Conservation (phyloP, 2,888 invertebrate species). For the Ectemnius cavifrons region DNA sequence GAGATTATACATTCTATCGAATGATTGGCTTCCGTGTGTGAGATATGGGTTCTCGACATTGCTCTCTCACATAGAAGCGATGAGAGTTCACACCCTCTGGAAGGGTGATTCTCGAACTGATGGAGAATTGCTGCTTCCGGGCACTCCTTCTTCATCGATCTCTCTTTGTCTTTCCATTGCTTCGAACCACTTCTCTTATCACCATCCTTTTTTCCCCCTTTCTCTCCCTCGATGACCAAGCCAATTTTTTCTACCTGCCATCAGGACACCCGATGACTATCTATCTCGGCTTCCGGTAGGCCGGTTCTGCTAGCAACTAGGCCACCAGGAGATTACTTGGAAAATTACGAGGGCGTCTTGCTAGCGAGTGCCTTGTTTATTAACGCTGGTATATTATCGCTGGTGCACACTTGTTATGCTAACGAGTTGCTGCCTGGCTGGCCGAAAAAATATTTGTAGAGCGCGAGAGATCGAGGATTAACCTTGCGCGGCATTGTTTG, state of each 20-base stretch:
- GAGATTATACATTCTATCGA: too few species aligned
- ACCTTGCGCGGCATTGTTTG: not conserved
- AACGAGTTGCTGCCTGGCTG: too few species aligned
- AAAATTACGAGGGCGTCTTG: too few species aligned
- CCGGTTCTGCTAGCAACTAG: too few species aligned
- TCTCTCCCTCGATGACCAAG: conserved; percentile 1
- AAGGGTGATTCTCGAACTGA: conserved; percentile 18
- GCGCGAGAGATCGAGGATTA: not conserved
- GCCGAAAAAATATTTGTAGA: not conserved
- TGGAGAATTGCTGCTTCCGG: conserved; percentile 16
- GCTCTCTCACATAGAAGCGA: not conserved
- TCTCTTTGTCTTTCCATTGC: not conserved
- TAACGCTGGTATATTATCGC: too few species aligned
- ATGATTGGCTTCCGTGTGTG: too few species aligned
- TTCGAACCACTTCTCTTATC: conserved; percentile 19
- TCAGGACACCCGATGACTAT: conserved; percentile 23
- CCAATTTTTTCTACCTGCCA: conserved; percentile 24
- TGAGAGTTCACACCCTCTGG: not conserved
- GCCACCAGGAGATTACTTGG: too few species aligned
- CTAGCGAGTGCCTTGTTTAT: too few species aligned
- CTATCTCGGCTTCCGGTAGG: conserved; percentile 10
- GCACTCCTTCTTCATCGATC: conserved; percentile 44
- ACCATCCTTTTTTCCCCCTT: conserved; percentile 20
- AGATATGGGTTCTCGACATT: not conserved
- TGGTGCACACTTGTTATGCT: too few species aligned